These are phyloP conservation scores for Corydoras maculifer DNA, from an alignment of 2,113 vertebrate species.

Conservation along the genomic window DNA sequence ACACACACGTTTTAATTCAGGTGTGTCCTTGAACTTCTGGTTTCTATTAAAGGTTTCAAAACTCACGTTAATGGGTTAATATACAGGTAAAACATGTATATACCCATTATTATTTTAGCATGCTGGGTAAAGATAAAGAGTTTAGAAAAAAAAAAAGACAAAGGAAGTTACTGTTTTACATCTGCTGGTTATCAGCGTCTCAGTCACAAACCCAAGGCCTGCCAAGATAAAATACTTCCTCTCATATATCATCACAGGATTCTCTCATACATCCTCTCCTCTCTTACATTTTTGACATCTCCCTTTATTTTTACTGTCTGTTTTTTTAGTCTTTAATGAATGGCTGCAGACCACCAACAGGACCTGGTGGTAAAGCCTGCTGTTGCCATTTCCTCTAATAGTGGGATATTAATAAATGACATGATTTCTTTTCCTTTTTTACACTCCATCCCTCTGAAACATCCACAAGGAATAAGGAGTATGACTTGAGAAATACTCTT, in stretches of 20 bases:
- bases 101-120: not conserved
- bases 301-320: not conserved
- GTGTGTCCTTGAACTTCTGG: too few relatives aligned
- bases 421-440: constrained; percentile 35
- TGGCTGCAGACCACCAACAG: constrained; percentile 30
- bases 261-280: constrained; percentile 3
- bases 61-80: too few relatives aligned
- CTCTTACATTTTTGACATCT: not conserved
- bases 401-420: constrained; percentile 46
- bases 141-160: constrained; percentile 21
- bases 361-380: constrained; percentile 35
- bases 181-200: constrained; percentile 36
- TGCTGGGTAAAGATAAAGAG: not conserved
- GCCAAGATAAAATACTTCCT: constrained; percentile 56
- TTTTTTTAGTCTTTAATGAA: not conserved
- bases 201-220: constrained; percentile 30
- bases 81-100: not conserved
- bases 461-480: constrained; percentile 37
- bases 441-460: constrained; percentile 41
- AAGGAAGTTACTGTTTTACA: constrained; percentile 19
- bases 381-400: constrained; percentile 17
- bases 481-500: constrained; percentile 16
- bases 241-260: constrained; percentile 14
- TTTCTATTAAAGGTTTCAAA: too few relatives aligned
- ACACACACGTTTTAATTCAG: too few relatives aligned